Base-by-base conservation (phyloP, 2,888 invertebrate species). In the Vesta saturnalis region DNA sequence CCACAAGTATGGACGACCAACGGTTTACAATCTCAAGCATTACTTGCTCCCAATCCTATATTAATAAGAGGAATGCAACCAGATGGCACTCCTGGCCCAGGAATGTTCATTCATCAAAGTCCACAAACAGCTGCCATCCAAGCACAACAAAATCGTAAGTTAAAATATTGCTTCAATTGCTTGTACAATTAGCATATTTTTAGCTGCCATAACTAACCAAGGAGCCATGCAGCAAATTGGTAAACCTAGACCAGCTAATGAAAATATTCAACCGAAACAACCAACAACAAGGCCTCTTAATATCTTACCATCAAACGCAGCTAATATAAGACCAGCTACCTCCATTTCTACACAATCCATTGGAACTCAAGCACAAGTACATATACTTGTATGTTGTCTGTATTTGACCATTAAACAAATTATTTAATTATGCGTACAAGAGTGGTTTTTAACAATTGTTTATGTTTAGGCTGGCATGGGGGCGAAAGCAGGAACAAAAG, bases 311-410 rank as follows among this genome's bases (percentile, higher is more conserved):
- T 84, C 84, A 85, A 86, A 89, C 77, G 85, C 87, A 59, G 84
- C 86, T 14, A 88, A 88, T 75, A 90, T 93, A 72, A 87, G 94
- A 58, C 94, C 94, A 0, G 93, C 86, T 2, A 91, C 93, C 75
- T 94, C 94, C 0, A 94, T 95, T 10, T 94, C 94, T 4, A 95
- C 95, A 0, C 95, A 95, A 83, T 95, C 95, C 0, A 83, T 83
- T 62, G 83, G 82, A 56, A 88, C 86, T 59, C 89, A 89, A 79
- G 83, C 87, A 0, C 88, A 88, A 80, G 88, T 87, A 79, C 74
- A 79, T 76, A 60, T 69, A 57, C 68, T 69, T 64, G 69, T 69
- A 69, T 64, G 69, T 72, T 65, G 56, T 61, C 61, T 66, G 54
- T 61, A 22, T n/a, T 67, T 52, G 58, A 57, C 60, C 54, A 30